A percentile compares a stretch with the other conserved stretches of the same genome.
These are phyloP conservation scores for Drosophila leonis DNA, from an alignment of 2,888 invertebrate species.

Conservation along the genomic window DNA sequence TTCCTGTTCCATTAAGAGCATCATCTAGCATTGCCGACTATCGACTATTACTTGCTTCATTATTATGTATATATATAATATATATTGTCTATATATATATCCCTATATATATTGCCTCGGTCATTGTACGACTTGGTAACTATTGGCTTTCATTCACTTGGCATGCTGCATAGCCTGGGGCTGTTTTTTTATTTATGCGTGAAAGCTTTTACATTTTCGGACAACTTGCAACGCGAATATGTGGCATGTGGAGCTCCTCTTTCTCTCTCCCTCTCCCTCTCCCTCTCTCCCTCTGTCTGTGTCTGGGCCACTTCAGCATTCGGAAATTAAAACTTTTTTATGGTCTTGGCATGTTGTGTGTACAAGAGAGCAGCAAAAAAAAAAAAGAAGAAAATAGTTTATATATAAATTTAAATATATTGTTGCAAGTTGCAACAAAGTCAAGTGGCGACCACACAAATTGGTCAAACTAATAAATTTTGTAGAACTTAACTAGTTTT, in stretches of 20 bases:
- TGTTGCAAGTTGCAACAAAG: slow-evolving; percentile 44
- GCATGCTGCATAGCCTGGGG: slow-evolving; percentile 55
- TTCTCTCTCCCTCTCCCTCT: not conserved
- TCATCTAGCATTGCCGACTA: too few relatives aligned
- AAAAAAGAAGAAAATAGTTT: slow-evolving; percentile 9
- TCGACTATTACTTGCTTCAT: not conserved
- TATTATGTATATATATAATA: not conserved
- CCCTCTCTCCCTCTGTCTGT: not conserved
- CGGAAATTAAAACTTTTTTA: slow-evolving; percentile 76
- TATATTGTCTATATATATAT: not conserved
- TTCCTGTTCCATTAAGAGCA: too few relatives aligned
- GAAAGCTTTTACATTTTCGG: slow-evolving; percentile 63
- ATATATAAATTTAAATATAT: slow-evolving; percentile 50
- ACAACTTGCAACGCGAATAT: slow-evolving; percentile 49
- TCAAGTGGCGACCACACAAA: slow-evolving; percentile 60
- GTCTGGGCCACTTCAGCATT: slow-evolving; percentile 57
- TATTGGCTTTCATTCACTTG: slow-evolving; percentile 47
- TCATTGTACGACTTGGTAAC: slow-evolving; percentile 53
- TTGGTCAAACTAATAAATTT: slow-evolving; percentile 58
- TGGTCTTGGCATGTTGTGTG: slow-evolving; percentile 57
- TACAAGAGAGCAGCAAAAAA: slow-evolving; percentile 1
- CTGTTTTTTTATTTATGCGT: slow-evolving; percentile 72
- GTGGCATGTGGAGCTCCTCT: slow-evolving; percentile 26
- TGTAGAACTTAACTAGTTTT: slow-evolving; percentile 32
- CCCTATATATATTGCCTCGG: slow-evolving; percentile 27